Evolutionary conservation across 2,888 invertebrate genomes (phyloP).

Genomic region (Pachymerium ferrugineum): DNA sequence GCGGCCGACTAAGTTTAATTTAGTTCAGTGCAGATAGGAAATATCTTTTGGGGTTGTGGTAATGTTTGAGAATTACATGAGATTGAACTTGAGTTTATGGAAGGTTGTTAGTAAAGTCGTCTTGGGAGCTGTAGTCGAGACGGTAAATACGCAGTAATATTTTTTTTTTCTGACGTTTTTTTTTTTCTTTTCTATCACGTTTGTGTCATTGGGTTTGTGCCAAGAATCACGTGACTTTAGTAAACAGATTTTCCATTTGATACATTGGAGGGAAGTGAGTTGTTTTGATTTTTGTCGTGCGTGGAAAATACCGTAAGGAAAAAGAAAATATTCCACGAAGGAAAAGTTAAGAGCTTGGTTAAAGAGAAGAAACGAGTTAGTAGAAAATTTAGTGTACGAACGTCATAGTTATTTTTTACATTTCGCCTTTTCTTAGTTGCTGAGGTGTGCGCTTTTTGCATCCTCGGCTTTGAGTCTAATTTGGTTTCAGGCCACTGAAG

Average conservation of each 20-base stretch:
- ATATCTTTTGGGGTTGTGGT: not conserved
- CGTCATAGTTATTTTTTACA: no score
- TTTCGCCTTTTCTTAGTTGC: constrained; percentile 5
- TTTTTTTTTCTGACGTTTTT: not conserved
- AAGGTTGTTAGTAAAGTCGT: not conserved
- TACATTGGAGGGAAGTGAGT: not conserved
- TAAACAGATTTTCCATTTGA: not conserved
- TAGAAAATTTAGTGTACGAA: no score
- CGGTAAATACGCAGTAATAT: not conserved
- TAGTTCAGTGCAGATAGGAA: not conserved
- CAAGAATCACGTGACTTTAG: not conserved
- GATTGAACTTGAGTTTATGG: not conserved
- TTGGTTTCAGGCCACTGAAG: constrained; percentile 13
- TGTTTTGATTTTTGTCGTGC: not conserved
- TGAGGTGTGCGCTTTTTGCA: not conserved
- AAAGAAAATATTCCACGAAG: not conserved
- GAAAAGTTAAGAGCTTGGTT: no score
- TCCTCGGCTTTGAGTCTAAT: not conserved
- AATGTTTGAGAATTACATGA: not conserved
- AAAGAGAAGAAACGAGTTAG: no score
- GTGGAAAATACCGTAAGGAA: not conserved
- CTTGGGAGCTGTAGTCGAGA: not conserved
- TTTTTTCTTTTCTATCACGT: not conserved
- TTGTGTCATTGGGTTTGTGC: not conserved
- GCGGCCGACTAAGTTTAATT: no score